These are phyloP conservation scores for Physocephala rufipes DNA, from an alignment of 2,888 invertebrate species.

Conservation along the genomic window DNA sequence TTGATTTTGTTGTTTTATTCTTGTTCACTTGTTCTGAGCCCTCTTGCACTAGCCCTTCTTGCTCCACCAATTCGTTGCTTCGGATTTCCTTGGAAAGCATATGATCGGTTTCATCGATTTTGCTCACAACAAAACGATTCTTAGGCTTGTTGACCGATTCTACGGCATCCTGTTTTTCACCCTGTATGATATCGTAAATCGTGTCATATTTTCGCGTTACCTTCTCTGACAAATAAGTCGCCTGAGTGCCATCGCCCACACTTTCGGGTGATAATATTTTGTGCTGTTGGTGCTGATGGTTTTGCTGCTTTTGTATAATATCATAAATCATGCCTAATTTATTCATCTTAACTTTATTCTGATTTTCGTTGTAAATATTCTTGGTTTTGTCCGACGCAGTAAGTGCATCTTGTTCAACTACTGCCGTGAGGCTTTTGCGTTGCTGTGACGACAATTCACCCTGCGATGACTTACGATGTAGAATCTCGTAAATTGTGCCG, in stretches of 20 bases:
- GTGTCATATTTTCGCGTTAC: constrained; percentile 59
- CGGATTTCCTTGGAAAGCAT: not conserved
- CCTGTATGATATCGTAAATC: constrained; percentile 65
- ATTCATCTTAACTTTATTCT: constrained; percentile 48
- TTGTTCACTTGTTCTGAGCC: constrained; percentile 27
- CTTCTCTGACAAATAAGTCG: constrained; percentile 14
- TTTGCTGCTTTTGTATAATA: constrained; percentile 60
- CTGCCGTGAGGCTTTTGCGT: constrained; percentile 61
- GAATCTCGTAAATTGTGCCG: constrained; percentile 66
- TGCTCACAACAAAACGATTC: constrained; percentile 63
- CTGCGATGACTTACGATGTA: constrained; percentile 63
- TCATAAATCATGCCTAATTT: constrained; percentile 64
- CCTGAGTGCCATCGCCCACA: not conserved
- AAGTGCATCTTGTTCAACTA: constrained; percentile 52
- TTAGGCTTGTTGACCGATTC: constrained; percentile 40
- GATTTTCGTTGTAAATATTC: constrained; percentile 37
- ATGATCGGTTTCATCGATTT: constrained; percentile 58
- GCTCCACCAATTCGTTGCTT: no score
- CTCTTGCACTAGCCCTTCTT: constrained; percentile 23
- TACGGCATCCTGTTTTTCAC: constrained; percentile 53
- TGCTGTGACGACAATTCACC: constrained; percentile 55
- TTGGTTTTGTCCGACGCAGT: constrained; percentile 33
- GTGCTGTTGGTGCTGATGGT: constrained; percentile 31
- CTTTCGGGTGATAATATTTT: not conserved
- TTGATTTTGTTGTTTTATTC: constrained; percentile 51